Conservation (phyloP, 1,140 invertebrate species). For the Apolygus lucorum region DNA sequence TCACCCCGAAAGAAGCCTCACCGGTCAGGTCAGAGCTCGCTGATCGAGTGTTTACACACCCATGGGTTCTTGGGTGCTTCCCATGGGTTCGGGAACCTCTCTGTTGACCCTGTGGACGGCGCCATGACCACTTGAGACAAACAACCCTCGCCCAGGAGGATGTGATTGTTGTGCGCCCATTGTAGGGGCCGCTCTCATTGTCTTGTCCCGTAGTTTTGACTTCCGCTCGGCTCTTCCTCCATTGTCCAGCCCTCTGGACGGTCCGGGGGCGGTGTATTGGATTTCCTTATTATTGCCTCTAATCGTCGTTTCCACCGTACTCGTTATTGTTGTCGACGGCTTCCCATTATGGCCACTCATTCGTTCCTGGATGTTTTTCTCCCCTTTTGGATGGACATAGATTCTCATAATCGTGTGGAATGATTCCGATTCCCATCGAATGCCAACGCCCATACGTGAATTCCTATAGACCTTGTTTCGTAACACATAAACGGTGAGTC, state of each 20-base stretch:
- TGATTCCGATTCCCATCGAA: too few species aligned
- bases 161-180: conserved; percentile 21
- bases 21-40: not conserved
- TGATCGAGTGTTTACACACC: not conserved
- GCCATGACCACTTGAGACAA: conserved; percentile 22
- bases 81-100: not conserved
- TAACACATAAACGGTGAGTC: too few species aligned
- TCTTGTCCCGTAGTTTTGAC: not conserved
- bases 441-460: too few species aligned
- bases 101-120: conserved; percentile 17
- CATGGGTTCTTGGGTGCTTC: too few species aligned
- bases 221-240: conserved; percentile 5
- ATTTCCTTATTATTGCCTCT: conserved; percentile 23
- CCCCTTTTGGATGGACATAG: conserved; percentile 7
- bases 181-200: conserved; percentile 1
- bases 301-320: conserved; percentile 17
- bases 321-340: not conserved
- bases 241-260: conserved; percentile 2
- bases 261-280: conserved; percentile 12
- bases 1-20: too few species aligned
- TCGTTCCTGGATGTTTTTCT: not conserved
- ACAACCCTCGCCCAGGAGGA: conserved; percentile 15
- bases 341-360: conserved; percentile 6
- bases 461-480: too few species aligned
- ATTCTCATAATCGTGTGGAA: too few species aligned